Evolutionary conservation across 2,113 vertebrate genomes (phyloP), one percentile per base, ranked within the genome.

Genomic region (Ciconia stormi): DNA sequence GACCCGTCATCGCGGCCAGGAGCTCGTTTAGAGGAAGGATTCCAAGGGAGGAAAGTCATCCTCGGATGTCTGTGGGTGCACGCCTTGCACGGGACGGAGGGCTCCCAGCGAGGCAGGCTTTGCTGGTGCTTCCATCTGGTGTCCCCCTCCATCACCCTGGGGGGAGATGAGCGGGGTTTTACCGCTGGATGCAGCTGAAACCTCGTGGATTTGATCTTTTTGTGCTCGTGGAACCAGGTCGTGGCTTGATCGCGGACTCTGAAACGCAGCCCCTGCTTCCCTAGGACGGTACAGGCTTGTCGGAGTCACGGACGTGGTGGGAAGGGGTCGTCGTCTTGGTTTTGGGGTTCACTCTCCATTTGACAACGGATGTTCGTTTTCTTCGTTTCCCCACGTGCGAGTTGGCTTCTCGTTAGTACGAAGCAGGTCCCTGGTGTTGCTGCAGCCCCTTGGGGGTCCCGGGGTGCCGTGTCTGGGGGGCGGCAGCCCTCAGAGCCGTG

Each of bases 261-360:
- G 67, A 62, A 67, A 38, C 1, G 16, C 59, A 67, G 0, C 47
- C 10, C 2, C 61, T 36, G 21, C 73, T 26, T 94, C 61, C 20
- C 6, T 52, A 4, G 27, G 61, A 14, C 0, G 0, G 69, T 38
- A 8, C 1, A 27, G 58, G 3, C 21, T 61, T 59, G 18, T 29
- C 63, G 63, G n/a, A 53, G 76, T 27, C 55, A 19, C 6, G 3
- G 67, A 19, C 0, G 0, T 9, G 44, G 20, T 32, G 32, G 52
- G n/a, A 58, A 59, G 78, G 7, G 40, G 36, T 12, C 0, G 0
- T 9, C 22, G 16, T 27, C 42, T 72, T 76, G 34, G 22, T 23
- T 47, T 67, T 55, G 58, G 44, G 10, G 21, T 77, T 78, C 18
- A 16, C 5, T 19, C 7, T 25, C 16, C 21, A 1, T 55, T 53